Percentiles rank a stretch among this genome's conserved stretches.
Conservation (phyloP, 1,140 invertebrate genomes). For the Pogonomyrmex californicus region DNA sequence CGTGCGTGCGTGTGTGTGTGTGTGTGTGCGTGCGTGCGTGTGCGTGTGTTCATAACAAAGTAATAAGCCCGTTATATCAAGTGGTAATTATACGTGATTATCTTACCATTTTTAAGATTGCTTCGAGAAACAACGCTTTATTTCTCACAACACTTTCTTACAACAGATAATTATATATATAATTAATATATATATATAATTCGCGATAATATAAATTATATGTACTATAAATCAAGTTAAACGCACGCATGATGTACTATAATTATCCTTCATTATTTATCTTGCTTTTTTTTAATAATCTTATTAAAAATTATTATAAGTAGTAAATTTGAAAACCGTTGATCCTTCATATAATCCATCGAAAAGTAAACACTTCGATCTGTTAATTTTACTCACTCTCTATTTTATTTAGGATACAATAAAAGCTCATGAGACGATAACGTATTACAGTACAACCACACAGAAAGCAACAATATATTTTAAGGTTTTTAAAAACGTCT, state of each 20-base stretch:
- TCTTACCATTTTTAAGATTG: conserved; percentile 55
- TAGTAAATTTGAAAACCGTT: conserved; percentile 5
- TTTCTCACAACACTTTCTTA: conserved; percentile 27
- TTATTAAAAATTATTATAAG: conserved; percentile 54
- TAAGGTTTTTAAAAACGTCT: conserved; percentile 62
- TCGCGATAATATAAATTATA: conserved; percentile 55
- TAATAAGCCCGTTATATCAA: conserved; percentile 61
- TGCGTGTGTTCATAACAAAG: conserved; percentile 22
- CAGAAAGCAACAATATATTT: conserved; percentile 67
- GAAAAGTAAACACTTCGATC: conserved; percentile 58
- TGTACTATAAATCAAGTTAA: conserved; percentile 53
- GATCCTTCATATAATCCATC: conserved; percentile 25
- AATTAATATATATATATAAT: conserved; percentile 18
- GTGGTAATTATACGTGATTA: conserved; percentile 56
- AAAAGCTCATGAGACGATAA: conserved; percentile 68
- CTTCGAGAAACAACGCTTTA: conserved; percentile 54
- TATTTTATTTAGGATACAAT: conserved; percentile 76
- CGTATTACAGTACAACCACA: conserved; percentile 71
- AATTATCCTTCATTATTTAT: conserved; percentile 44
- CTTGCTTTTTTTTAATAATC: conserved; percentile 38
- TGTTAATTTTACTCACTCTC: conserved; percentile 73
- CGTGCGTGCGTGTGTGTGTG: not conserved
- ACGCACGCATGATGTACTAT: conserved; percentile 40
- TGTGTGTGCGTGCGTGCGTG: not conserved
- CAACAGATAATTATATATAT: conserved; percentile 12